A percentile compares a stretch with the other conserved stretches of the same genome.
These are phyloP conservation scores for Aricia artaxerxes DNA, from an alignment of 2,888 invertebrate species.

Conservation along the genomic window DNA sequence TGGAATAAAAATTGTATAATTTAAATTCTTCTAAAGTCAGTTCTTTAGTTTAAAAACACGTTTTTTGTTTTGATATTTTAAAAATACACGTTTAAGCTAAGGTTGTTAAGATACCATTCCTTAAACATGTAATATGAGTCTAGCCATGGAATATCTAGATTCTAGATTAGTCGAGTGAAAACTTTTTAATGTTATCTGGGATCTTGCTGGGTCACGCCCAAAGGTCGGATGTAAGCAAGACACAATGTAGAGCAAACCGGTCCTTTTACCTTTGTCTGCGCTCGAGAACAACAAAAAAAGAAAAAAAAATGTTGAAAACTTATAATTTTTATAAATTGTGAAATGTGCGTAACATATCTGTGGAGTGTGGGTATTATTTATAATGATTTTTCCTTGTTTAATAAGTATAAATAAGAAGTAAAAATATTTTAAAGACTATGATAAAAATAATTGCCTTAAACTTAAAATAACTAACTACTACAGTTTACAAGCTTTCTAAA, in stretches of 20 bases:
- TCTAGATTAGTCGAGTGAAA: slow-evolving; percentile 4
- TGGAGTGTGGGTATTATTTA: neutral
- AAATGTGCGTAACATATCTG: neutral
- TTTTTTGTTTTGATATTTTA: neutral
- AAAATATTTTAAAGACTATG: neutral
- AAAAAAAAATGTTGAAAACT: neutral
- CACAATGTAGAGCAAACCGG: slow-evolving; percentile 4
- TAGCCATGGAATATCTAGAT: neutral
- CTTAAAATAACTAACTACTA: neutral
- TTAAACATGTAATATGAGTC: neutral
- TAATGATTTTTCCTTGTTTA: too few species aligned
- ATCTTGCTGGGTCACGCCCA: neutral
- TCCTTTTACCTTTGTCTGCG: slow-evolving; percentile 11
- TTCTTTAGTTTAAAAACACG: neutral
- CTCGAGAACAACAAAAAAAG: neutral
- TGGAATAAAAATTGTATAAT: neutral
- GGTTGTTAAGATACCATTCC: neutral
- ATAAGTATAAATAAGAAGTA: neutral
- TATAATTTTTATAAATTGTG: neutral
- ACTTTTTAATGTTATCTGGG: neutral
- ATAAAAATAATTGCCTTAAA: neutral
- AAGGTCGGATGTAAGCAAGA: neutral
- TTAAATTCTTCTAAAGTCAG: neutral
- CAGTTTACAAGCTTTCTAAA: neutral
- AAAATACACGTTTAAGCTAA: neutral